Percentiles rank a stretch among this genome's conserved stretches.
Evolutionary conservation across 1,140 invertebrate species (phyloP).

Genomic region (Homalodisca vitripennis): DNA sequence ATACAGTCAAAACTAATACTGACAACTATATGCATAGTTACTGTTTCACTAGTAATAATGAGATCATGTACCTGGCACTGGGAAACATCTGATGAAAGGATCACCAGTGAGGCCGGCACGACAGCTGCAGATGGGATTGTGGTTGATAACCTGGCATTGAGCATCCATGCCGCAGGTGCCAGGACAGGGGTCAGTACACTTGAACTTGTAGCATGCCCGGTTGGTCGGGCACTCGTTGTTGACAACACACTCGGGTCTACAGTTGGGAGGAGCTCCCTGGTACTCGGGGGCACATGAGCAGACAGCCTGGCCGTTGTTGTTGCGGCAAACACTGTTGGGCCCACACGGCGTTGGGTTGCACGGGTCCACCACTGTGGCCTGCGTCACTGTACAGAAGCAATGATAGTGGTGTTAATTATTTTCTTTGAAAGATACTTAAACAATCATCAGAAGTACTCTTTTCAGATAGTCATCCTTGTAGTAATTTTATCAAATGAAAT

Average conservation of each 20-base stretch:
- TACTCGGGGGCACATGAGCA: constrained; percentile 71
- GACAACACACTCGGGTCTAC: constrained; percentile 72
- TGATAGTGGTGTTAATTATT: too few species aligned
- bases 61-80: constrained; percentile 34
- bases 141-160: constrained; percentile 54
- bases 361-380: constrained; percentile 56
- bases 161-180: constrained; percentile 57
- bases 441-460: too few species aligned
- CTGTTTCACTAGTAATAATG: background rate
- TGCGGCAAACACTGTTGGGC: constrained; percentile 69
- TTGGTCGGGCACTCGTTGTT: constrained; percentile 72
- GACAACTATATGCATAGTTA: too few species aligned
- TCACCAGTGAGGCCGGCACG: constrained; percentile 50
- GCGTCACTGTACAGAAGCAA: too few species aligned
- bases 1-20: too few species aligned
- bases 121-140: constrained; percentile 53
- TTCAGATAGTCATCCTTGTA: too few species aligned
- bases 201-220: constrained; percentile 57
- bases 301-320: constrained; percentile 59
- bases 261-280: constrained; percentile 69
- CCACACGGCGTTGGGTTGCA: constrained; percentile 78
- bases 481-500: too few species aligned
- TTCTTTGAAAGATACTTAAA: too few species aligned
- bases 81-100: constrained; percentile 49
- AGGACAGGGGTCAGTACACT: constrained; percentile 60